Evolutionary conservation across 2,797 vertebrate genomes (phyloP).

Genomic region (Novumbra hubbsi): DNA sequence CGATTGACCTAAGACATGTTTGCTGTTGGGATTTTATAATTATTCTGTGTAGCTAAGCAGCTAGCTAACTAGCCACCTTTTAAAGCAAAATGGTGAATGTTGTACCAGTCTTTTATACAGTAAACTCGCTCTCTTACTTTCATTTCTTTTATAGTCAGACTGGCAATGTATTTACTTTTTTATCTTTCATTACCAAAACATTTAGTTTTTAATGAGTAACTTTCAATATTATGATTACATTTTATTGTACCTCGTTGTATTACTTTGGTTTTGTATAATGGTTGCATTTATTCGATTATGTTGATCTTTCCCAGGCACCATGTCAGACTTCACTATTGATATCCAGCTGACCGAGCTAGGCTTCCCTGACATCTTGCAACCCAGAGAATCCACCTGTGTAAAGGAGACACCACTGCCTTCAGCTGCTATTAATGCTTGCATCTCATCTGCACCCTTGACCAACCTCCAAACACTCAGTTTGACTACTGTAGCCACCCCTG

Average conservation of each 20-base stretch:
- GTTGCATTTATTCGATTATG: background rate
- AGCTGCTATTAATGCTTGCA: constrained; percentile 14
- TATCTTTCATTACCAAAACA: background rate
- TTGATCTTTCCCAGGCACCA: constrained; percentile 37
- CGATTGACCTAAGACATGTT: background rate
- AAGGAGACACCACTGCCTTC: constrained; percentile 30
- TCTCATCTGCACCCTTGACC: constrained; percentile 25
- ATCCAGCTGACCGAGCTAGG: constrained; percentile 78
- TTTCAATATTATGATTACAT: background rate
- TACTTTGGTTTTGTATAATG: background rate
- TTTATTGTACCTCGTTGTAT: background rate
- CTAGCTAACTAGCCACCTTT: background rate
- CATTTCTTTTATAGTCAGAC: background rate
- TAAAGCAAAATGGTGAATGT: constrained; percentile 2
- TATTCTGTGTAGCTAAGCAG: background rate
- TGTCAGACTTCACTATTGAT: constrained; percentile 77
- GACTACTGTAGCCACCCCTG: background rate
- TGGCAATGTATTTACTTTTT: background rate
- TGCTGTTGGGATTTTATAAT: background rate
- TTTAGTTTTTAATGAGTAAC: background rate
- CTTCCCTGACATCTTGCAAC: constrained; percentile 57
- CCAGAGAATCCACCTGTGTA: constrained; percentile 15
- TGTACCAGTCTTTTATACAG: background rate
- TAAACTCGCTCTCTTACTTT: background rate
- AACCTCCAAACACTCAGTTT: constrained; percentile 16